These are phyloP conservation scores for Keiferia lycopersicella DNA, from an alignment of 2,888 invertebrate species.

Conservation along the genomic window DNA sequence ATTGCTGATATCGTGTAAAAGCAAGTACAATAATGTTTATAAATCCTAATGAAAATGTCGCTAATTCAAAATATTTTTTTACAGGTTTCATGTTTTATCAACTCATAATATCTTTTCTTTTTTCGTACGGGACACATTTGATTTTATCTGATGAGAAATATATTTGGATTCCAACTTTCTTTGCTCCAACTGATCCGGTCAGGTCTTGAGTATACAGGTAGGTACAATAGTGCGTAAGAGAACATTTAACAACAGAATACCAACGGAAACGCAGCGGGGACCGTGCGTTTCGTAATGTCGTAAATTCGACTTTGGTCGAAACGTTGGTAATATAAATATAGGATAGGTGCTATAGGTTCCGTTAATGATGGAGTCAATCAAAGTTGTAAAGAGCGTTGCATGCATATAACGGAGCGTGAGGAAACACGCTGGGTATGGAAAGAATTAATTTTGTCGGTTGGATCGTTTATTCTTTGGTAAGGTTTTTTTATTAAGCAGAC, in stretches of 20 bases:
- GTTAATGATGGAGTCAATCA: conserved; percentile 26
- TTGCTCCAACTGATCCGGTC: background rate
- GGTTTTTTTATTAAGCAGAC: background rate
- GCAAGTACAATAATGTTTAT: no score
- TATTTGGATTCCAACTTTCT: background rate
- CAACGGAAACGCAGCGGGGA: conserved; percentile 32
- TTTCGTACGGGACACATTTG: no score
- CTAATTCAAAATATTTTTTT: no score
- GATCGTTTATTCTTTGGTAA: background rate
- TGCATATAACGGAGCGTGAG: conserved; percentile 19
- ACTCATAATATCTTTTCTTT: no score
- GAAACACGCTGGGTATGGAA: conserved; percentile 11
- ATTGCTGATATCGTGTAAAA: no score
- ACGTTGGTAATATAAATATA: conserved; percentile 21
- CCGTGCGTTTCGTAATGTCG: conserved; percentile 28
- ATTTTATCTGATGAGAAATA: background rate
- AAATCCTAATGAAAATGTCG: no score
- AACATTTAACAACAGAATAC: conserved; percentile 21
- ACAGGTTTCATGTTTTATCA: no score
- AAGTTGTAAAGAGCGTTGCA: conserved; percentile 16
- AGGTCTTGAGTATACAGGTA: background rate
- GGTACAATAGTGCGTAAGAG: conserved; percentile 5
- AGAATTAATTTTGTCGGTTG: background rate
- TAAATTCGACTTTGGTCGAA: conserved; percentile 26
- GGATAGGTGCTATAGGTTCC: conserved; percentile 15